A percentile compares a stretch with the other conserved stretches of the same genome.
Evolutionary conservation across 2,888 invertebrate species (phyloP).

Genomic region (Uropetala carovei): DNA sequence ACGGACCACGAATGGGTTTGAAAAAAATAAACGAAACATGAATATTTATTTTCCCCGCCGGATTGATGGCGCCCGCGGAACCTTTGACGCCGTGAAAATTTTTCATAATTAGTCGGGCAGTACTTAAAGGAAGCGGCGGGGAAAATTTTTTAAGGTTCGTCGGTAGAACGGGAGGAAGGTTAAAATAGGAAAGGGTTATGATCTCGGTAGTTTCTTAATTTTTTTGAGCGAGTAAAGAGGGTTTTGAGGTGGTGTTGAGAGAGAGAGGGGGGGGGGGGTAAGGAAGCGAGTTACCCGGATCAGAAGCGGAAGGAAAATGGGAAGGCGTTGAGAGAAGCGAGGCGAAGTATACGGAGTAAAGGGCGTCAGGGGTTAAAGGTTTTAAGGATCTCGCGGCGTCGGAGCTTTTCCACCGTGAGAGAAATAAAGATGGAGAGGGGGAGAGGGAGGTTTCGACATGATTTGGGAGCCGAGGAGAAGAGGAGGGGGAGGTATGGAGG

Average conservation of each 20-base stretch:
- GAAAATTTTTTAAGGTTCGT: neutral
- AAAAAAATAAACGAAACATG: neutral
- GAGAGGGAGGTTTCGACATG: neutral
- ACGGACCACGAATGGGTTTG: neutral
- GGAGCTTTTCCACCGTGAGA: neutral
- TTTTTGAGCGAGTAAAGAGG: neutral
- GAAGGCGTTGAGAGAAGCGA: neutral
- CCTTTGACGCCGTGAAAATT: neutral
- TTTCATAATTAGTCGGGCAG: neutral
- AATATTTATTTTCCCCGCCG: constrained; percentile 1
- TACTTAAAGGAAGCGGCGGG: neutral
- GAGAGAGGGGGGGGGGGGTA: neutral
- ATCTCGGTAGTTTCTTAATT: too few species aligned
- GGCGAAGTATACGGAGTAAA: neutral
- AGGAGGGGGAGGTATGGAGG: neutral
- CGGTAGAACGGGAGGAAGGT: too few species aligned
- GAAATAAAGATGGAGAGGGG: constrained; percentile 29
- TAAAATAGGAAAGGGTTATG: too few species aligned
- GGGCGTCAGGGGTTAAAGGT: neutral
- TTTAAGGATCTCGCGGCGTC: neutral
- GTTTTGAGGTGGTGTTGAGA: neutral
- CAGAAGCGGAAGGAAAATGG: neutral
- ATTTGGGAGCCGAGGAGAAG: neutral
- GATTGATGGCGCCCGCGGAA: neutral
- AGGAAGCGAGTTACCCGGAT: neutral